Evolutionary conservation across 2,797 vertebrate genomes (phyloP), one percentile per base, ranked within the genome.

Genomic region (Arrhamphus sclerolepis): DNA sequence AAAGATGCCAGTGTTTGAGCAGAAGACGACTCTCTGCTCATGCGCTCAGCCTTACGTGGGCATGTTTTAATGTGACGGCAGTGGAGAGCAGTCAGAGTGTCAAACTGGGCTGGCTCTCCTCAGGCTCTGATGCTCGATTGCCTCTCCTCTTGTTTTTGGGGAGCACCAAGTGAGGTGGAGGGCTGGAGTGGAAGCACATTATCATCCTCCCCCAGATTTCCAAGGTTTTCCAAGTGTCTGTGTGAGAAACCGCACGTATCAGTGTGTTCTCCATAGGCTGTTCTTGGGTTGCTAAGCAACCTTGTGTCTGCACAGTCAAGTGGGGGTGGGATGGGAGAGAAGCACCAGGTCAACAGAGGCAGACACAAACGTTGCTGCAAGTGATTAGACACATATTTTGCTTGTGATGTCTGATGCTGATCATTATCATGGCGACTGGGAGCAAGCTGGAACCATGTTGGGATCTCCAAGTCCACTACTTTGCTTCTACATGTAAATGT

Each of bases 241-340:
- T 54, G 61, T 55, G 53, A 39, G 48, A 53, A 59, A 80, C 17
- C 60, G 64, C 48, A 59, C 46, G 20, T 64, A 43, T 34, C 61
- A 70, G 63, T 26, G 64, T 63, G 80, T 70, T 74, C 72, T 70
- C 64, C 56, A 76, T 70, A 73, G 81, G 75, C 77, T 78, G 80
- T 72, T 77, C 78, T 80, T 62, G 47, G 82, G 91, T 92, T 92
- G 89, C 91, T 90, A 88, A 78, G 92, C 83, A 90, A 92, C 84
- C 39, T 51, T 31, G 67, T 63, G 85, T 77, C 83, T 68, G 64
- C 75, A 79, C 50, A 58, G 67, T 72, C 69, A 76, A 87, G 72
- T 86, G 83, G 85, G 84, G 84, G 83, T 78, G 77, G 86, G 62
- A 75, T 40, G 51, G 62, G 57, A 78, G 73, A 77, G 71, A 77